Base-by-base conservation (phyloP, 2,797 vertebrate species). In the Pipistrellus pygmaeus region DNA sequence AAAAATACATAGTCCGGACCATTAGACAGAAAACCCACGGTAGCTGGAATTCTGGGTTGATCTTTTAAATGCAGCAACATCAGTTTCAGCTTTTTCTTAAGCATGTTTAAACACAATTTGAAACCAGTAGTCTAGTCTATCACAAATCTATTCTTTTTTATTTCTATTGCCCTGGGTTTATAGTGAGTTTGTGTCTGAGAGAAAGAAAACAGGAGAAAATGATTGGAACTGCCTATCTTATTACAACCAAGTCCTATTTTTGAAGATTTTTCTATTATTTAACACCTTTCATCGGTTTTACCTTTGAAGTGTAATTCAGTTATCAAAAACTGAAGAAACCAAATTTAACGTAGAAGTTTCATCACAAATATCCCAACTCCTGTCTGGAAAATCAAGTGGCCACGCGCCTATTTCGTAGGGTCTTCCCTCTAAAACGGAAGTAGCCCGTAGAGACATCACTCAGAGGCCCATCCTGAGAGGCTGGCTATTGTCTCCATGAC, bases 191-290 rank as follows among this genome's bases (percentile, higher is more conserved):
- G 35, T 51, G 18, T 80, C 86, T 69, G 71, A 92, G 66, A 84
- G 32, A 92, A 90, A 93, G 48, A 90, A 46, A 84, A 89, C 71
- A 1, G 25, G 72, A 95, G 57, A 90, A 87, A 94, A 92, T 95
- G 94, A 96, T 88, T 96, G 78, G 35, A 94, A 86, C 32, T 92
- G 27, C 94, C 73, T 95, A 77, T 83, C 53, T 64, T 85, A 69
- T 93, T 92, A 82, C 44, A 35, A 85, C 41, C 57, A 86, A 75
- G 11, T 84, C 48, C 15, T 84, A 78, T 71, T 95, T 96, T 73
- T 81, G 30, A 93, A 96, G 80, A 84, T 60, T 87, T 94, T 96
- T 92, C 90, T 92, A 51, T 96, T 97, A 93, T 93, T 96, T 93
- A 96, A 95, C 64, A 75, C 68, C 21, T 96, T 91, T 46, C 60